A percentile compares a stretch with the other conserved stretches of the same genome.
phyloP scores from a whole-genome alignment of 2,113 vertebrate species.

The Panthera leo region DNA sequence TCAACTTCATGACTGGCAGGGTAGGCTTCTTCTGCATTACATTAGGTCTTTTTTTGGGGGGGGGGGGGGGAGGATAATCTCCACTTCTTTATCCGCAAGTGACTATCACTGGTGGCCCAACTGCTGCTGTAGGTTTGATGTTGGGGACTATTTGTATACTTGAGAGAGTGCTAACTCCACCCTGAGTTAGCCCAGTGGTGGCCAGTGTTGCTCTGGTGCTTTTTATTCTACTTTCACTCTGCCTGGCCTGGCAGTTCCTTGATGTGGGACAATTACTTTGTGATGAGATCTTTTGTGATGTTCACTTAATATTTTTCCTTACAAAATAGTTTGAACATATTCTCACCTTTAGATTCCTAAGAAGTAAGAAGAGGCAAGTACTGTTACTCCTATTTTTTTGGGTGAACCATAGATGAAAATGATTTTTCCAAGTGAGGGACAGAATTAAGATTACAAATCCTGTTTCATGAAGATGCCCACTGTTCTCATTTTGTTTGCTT shows the following conservation, averaged over 20 bases:
- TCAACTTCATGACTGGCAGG: background rate
- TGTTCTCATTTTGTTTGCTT: background rate
- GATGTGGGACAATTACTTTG: background rate
- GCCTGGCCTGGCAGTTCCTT: background rate
- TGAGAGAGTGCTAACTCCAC: background rate
- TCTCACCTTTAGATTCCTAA: background rate
- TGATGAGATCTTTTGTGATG: constrained; percentile 12
- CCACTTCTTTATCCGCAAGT: background rate
- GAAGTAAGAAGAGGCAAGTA: background rate
- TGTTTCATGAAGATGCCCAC: background rate
- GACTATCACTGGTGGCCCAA: background rate
- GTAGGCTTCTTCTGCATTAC: background rate
- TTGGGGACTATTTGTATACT: background rate
- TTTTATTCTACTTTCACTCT: background rate
- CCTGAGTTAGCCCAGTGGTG: background rate
- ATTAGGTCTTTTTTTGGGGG: background rate
- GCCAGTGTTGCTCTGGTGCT: background rate
- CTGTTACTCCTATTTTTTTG: background rate
- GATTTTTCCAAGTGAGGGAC: background rate
- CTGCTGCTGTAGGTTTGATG: background rate
- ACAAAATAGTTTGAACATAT: constrained; percentile 8
- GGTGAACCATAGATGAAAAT: background rate
- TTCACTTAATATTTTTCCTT: constrained; percentile 41
- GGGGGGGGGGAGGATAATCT: background rate
- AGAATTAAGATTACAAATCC: background rate